A percentile compares a stretch with the other conserved stretches of the same genome.
Conservation (phyloP, 2,797 vertebrate species). For the Clarias pachynema region DNA sequence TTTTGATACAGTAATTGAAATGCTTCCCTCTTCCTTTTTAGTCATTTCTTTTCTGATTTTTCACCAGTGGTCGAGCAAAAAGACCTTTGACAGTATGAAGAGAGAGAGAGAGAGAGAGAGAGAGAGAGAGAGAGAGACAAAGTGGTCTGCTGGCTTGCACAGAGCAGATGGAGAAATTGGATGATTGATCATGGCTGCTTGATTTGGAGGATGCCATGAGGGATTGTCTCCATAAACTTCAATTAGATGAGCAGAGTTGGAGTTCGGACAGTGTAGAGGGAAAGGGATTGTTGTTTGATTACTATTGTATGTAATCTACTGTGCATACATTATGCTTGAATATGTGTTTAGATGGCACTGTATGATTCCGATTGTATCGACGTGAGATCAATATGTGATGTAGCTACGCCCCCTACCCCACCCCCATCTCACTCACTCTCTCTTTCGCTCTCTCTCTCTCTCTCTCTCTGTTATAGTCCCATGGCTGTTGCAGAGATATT, state of each 20-base stretch:
- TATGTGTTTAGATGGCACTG: not conserved
- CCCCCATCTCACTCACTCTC: constrained; percentile 52
- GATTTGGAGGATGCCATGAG: constrained; percentile 71
- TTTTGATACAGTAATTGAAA: constrained; percentile 75
- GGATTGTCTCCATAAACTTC: constrained; percentile 60
- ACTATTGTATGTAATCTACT: constrained; percentile 19
- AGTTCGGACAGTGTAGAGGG: constrained; percentile 59
- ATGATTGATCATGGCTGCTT: constrained; percentile 74
- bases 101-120: not conserved
- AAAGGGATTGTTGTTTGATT: constrained; percentile 61
- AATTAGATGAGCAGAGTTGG: constrained; percentile 61
- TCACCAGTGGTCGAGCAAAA: constrained; percentile 57
- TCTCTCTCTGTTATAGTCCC: constrained; percentile 63
- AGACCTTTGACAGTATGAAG: constrained; percentile 48
- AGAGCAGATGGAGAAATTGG: constrained; percentile 68
- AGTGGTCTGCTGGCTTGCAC: constrained; percentile 66
- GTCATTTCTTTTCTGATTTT: not conserved
- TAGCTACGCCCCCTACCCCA: constrained; percentile 13
- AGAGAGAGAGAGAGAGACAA: not conserved
- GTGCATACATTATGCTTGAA: not conserved
- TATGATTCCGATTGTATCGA: not conserved
- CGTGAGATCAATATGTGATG: not conserved
- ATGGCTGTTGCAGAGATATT: constrained; percentile 76
- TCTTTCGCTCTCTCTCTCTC: constrained; percentile 19
- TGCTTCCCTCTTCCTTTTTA: constrained; percentile 58